A percentile compares a stretch with the other conserved stretches of the same genome.
phyloP scores from a whole-genome alignment of 2,113 vertebrate genomes.

The Xerus inauris region DNA sequence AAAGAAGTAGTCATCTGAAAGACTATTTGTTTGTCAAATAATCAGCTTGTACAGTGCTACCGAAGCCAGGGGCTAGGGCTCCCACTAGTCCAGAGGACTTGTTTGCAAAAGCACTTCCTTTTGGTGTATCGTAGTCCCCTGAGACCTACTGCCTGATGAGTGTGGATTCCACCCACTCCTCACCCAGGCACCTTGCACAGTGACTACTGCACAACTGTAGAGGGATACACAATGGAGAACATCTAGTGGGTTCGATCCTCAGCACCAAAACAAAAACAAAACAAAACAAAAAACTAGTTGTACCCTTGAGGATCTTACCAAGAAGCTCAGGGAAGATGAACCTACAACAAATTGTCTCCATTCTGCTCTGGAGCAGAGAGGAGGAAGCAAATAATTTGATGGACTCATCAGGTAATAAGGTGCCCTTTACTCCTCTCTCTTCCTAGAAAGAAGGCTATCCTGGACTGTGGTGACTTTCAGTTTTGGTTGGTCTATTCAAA shows the following conservation, averaged over 20 bases:
- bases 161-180: background rate
- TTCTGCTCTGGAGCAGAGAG: background rate
- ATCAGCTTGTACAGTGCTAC: background rate
- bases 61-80: background rate
- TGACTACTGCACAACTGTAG: background rate
- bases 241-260: background rate
- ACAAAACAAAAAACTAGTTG: background rate
- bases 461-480: background rate
- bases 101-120: background rate
- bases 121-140: background rate
- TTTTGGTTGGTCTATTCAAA: background rate
- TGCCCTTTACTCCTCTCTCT: background rate
- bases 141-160: background rate
- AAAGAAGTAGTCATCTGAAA: background rate
- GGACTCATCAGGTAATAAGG: background rate
- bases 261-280: no score
- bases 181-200: background rate
- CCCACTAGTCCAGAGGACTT: background rate
- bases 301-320: background rate
- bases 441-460: background rate
- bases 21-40: background rate
- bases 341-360: background rate
- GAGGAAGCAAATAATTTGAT: background rate
- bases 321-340: background rate
- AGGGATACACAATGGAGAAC: background rate